Evolutionary conservation across 2,113 vertebrate genomes (phyloP), one percentile per base, ranked within the genome.

Genomic region (Clarias batrachus): DNA sequence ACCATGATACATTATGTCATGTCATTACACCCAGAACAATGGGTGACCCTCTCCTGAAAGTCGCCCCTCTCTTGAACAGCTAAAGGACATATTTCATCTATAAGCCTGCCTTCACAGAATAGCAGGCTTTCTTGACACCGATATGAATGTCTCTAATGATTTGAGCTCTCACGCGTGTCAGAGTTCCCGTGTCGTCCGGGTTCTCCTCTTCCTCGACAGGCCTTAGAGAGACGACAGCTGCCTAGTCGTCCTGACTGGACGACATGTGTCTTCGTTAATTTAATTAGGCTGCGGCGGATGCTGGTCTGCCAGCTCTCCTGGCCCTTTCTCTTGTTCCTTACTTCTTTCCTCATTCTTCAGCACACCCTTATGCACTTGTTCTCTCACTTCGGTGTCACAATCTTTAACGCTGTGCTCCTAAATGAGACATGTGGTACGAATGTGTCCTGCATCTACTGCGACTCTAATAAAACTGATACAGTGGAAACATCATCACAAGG

Each of bases 201-300:
- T 81, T 48, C 25, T 23, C 33, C 66, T 80, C 82, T 85, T 60
- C 33, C 79, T 62, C 85, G 63, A 87, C 77, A 79, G 84, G 78
- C 68, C 86, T 57, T 70, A 27, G 71, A 56, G 85, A 87, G 70
- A 89, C 81, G 87, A 89, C 90, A 87, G 74, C 73, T 25, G 65
- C 52, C 76, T 73, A 71, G 85, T 76, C 48, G 77, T 70, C 57
- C 87, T 79, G 86, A 89, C 86, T 37, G 88, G 90, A 86, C 86
- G 84, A 90, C 89, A 91, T 85, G 87, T 89, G 90, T 91, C 89
- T 90, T 86, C 65, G 86, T 89, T 90, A 78, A 90, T 88, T 89
- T 87, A 90, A 90, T 91, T 89, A 89, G 56, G 65, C 85, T 85
- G 84, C 30, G 83, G 88, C 66, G 48, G 77, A 85, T 33, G 78